A percentile compares a stretch with the other conserved stretches of the same genome.
Conservation (phyloP, 2,888 invertebrate species). For the Rhingia campestris region DNA sequence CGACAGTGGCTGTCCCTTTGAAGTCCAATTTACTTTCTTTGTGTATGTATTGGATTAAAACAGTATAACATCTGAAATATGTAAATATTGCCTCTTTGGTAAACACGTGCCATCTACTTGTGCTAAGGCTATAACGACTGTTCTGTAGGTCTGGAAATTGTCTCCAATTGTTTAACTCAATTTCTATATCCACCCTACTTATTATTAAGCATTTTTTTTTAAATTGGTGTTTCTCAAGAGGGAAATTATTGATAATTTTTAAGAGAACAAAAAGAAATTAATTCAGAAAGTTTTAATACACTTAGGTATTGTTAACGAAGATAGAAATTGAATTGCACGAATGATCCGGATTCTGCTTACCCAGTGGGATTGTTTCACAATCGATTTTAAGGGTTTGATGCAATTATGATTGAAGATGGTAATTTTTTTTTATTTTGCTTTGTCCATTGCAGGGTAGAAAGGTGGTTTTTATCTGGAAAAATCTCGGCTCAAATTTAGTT, state of each 20-base stretch:
- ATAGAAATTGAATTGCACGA: constrained; percentile 62
- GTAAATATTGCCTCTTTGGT: constrained; percentile 28
- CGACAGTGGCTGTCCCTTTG: constrained; percentile 50
- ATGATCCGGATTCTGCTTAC: constrained; percentile 58
- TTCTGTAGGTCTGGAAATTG: background rate
- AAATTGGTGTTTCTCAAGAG: constrained; percentile 31
- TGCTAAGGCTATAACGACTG: background rate
- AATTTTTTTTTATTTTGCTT: background rate
- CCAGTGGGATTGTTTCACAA: constrained; percentile 59
- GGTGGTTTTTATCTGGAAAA: too few species aligned
- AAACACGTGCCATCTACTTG: constrained; percentile 11
- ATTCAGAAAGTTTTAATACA: constrained; percentile 58
- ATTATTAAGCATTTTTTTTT: constrained; percentile 38
- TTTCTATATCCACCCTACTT: constrained; percentile 31
- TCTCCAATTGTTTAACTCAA: constrained; percentile 33
- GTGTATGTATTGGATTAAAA: background rate
- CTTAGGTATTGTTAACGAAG: constrained; percentile 54
- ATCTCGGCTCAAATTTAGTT: too few species aligned
- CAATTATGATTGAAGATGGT: constrained; percentile 22
- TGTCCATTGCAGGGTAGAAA: background rate
- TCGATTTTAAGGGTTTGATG: constrained; percentile 48
- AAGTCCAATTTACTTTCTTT: constrained; percentile 5
- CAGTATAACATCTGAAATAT: constrained; percentile 23
- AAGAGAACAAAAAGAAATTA: constrained; percentile 17
- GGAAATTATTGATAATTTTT: constrained; percentile 52